Evolutionary conservation across 1,140 invertebrate genomes (phyloP).

Genomic region (Drosophila pseudoananassae): DNA sequence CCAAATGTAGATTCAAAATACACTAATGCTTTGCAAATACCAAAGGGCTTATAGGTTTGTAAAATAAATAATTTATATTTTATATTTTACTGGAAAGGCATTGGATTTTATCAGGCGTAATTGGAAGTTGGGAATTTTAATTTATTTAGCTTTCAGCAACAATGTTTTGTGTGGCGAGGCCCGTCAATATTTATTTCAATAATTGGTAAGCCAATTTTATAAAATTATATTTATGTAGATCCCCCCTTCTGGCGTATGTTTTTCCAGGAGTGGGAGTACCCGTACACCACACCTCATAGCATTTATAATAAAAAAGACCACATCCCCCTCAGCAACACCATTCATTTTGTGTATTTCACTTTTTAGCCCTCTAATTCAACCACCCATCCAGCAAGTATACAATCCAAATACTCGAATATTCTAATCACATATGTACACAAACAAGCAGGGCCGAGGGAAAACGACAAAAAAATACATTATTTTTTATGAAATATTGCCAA

Average conservation of each 20-base stretch:
- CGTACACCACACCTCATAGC: too few species aligned
- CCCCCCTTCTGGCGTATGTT: background rate
- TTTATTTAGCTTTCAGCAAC: constrained; percentile 29
- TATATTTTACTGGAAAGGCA: constrained; percentile 33
- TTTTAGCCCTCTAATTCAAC: background rate
- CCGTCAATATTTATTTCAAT: constrained; percentile 52
- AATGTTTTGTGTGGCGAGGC: constrained; percentile 51
- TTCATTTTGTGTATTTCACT: background rate
- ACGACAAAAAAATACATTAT: constrained; percentile 41
- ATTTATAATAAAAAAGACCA: too few species aligned
- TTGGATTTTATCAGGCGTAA: constrained; percentile 25
- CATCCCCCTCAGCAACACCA: too few species aligned
- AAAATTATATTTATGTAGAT: constrained; percentile 58
- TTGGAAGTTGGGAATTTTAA: constrained; percentile 51
- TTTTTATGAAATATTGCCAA: constrained; percentile 80
- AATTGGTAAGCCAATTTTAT: constrained; percentile 73
- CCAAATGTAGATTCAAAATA: constrained; percentile 34
- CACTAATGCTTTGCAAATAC: constrained; percentile 17
- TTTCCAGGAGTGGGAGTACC: too few species aligned
- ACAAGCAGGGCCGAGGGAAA: constrained; percentile 7
- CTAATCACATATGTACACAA: constrained; percentile 19
- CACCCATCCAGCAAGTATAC: constrained; percentile 1
- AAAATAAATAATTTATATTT: constrained; percentile 67
- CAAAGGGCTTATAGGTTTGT: background rate
- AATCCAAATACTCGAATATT: constrained; percentile 41